Evolutionary conservation across 2,113 vertebrate species (phyloP).

Genomic region (Urocolius indicus): DNA sequence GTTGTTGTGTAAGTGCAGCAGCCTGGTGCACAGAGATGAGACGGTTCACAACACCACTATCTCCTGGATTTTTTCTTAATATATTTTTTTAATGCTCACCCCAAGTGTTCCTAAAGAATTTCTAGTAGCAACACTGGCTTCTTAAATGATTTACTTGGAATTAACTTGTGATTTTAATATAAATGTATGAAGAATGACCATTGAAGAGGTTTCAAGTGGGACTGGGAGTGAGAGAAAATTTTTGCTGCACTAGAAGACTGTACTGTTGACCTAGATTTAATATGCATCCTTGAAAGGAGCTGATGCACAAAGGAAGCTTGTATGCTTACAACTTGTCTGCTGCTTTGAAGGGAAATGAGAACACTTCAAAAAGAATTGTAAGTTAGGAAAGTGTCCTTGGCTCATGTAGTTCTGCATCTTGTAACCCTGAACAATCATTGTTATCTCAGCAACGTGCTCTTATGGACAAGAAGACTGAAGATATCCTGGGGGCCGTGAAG

Average conservation of each 20-base stretch:
- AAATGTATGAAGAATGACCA: accelerated
- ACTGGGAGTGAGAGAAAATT: accelerated
- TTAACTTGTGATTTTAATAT: background rate
- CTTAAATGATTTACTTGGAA: background rate
- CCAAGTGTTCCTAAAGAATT: background rate
- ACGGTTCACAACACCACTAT: background rate
- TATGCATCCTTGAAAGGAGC: background rate
- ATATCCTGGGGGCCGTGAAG: no score
- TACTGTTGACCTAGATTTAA: background rate
- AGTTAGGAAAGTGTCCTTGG: background rate
- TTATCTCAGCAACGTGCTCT: no score
- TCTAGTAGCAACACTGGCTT: background rate
- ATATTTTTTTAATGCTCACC: no score
- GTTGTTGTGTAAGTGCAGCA: background rate
- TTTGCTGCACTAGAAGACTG: background rate
- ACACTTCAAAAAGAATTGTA: background rate
- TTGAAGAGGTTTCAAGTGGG: background rate
- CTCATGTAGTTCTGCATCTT: background rate
- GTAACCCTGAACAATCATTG: accelerated
- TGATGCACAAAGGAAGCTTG: background rate
- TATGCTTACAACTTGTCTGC: background rate
- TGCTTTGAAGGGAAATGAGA: background rate
- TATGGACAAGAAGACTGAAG: no score
- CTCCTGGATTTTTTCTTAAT: background rate
- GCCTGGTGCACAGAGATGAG: accelerated